Percentiles rank a stretch among this genome's conserved stretches.
phyloP scores from a whole-genome alignment of 2,888 invertebrate genomes.

The Cephus pygmeus region DNA sequence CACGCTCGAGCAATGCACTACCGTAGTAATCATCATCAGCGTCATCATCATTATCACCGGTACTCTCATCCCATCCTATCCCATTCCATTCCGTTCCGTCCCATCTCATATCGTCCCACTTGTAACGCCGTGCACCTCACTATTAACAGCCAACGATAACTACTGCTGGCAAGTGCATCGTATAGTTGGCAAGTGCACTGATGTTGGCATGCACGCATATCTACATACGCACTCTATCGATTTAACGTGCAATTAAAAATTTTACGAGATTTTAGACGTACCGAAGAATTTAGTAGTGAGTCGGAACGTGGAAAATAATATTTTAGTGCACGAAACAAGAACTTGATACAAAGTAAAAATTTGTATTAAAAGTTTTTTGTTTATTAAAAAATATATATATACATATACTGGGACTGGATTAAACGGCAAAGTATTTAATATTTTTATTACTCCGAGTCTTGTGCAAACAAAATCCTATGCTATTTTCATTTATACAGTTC shows the following conservation, averaged over 20 bases:
- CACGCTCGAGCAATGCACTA: conserved; percentile 44
- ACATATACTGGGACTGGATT: neutral
- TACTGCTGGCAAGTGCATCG: conserved; percentile 50
- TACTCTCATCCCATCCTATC: conserved; percentile 33
- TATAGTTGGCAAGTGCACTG: conserved; percentile 23
- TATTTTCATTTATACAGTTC: neutral
- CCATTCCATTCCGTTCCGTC: conserved; percentile 44
- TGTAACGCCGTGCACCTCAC: conserved; percentile 40
- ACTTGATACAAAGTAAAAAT: neutral
- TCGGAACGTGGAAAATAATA: neutral
- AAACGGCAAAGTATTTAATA: neutral
- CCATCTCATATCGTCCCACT: conserved; percentile 46
- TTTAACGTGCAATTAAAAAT: neutral
- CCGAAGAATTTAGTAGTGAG: neutral
- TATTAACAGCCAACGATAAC: conserved; percentile 53
- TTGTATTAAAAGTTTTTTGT: neutral
- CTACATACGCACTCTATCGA: neutral
- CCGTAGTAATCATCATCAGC: conserved; percentile 58
- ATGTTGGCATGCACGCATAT: neutral
- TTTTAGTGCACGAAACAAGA: neutral
- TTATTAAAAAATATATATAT: neutral
- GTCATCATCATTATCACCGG: conserved; percentile 62
- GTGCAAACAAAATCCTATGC: neutral
- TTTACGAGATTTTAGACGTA: neutral
- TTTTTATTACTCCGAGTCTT: neutral